Conservation (phyloP, 2,113 vertebrate species). For the Corythornis madagascariensis region DNA sequence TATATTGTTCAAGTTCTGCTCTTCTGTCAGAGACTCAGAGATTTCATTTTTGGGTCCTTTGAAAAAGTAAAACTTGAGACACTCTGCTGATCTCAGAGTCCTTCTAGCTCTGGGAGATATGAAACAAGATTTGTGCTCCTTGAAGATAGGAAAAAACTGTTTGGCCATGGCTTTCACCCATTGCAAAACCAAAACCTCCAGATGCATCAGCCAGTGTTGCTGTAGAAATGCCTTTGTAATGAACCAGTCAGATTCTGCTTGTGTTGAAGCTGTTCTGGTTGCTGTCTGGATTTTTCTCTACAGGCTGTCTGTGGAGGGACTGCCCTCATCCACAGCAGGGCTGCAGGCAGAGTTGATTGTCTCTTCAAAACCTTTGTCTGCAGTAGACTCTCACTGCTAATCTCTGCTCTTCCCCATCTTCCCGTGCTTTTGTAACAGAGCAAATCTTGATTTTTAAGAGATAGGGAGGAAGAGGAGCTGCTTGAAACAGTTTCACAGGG, state of each 20-base stretch:
- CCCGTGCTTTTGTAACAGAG: neutral
- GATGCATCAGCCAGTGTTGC: neutral
- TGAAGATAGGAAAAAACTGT: neutral
- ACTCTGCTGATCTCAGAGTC: neutral
- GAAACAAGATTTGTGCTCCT: neutral
- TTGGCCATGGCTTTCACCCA: neutral
- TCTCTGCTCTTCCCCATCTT: neutral
- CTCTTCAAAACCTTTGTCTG: neutral
- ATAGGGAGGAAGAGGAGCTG: neutral
- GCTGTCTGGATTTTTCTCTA: neutral
- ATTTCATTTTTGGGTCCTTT: neutral
- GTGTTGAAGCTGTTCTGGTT: neutral
- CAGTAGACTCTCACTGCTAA: neutral
- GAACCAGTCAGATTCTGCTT: neutral
- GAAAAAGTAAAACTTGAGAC: neutral
- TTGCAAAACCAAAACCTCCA: neutral
- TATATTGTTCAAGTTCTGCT: neutral
- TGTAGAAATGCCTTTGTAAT: neutral
- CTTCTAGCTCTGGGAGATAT: neutral
- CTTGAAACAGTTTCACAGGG: neutral
- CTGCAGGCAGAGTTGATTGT: neutral
- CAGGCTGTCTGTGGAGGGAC: neutral
- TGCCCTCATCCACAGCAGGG: neutral
- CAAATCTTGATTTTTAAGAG: neutral
- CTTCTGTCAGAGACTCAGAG: neutral